Conservation (phyloP, 2,797 vertebrate genomes). For the Toxotes lorentzi region DNA sequence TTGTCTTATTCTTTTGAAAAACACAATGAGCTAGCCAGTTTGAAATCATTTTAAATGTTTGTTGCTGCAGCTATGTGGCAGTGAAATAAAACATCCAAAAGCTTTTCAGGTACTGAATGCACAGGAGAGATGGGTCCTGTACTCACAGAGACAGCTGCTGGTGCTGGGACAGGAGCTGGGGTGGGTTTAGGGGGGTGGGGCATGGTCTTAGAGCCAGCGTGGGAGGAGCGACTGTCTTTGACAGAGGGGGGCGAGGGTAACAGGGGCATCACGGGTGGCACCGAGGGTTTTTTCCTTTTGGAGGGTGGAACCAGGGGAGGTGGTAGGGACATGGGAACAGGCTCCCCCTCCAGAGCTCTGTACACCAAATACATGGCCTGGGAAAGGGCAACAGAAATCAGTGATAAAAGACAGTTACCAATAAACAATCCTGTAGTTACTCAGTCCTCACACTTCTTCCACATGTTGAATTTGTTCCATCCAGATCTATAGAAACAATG, state of each 20-base stretch:
- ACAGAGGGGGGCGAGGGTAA: constrained; percentile 88
- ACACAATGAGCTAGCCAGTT: constrained; percentile 75
- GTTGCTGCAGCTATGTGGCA: neutral
- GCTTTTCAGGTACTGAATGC: constrained; percentile 35
- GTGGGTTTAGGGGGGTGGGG: constrained; percentile 86
- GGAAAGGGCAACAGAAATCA: constrained; percentile 46
- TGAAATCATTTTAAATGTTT: constrained; percentile 71
- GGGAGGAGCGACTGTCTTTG: constrained; percentile 90
- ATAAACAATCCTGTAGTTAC: constrained; percentile 22
- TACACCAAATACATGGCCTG: constrained; percentile 99
- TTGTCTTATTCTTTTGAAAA: constrained; percentile 73
- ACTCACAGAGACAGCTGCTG: constrained; percentile 88
- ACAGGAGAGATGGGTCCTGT: constrained; percentile 34
- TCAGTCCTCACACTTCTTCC: constrained; percentile 33
- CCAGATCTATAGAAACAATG: constrained; percentile 10
- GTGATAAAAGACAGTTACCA: constrained; percentile 49
- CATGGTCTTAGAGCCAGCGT: constrained; percentile 87
- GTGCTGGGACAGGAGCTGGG: constrained; percentile 76
- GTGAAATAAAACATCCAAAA: constrained; percentile 30
- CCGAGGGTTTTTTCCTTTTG: constrained; percentile 92
- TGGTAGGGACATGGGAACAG: constrained; percentile 96
- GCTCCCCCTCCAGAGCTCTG: constrained; percentile 96
- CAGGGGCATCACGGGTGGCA: constrained; percentile 87
- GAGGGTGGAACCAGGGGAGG: constrained; percentile 94
- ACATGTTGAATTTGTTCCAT: constrained; percentile 23